These are phyloP conservation scores for Leucoptera coffeella DNA, from an alignment of 2,888 invertebrate species.

Conservation along the genomic window DNA sequence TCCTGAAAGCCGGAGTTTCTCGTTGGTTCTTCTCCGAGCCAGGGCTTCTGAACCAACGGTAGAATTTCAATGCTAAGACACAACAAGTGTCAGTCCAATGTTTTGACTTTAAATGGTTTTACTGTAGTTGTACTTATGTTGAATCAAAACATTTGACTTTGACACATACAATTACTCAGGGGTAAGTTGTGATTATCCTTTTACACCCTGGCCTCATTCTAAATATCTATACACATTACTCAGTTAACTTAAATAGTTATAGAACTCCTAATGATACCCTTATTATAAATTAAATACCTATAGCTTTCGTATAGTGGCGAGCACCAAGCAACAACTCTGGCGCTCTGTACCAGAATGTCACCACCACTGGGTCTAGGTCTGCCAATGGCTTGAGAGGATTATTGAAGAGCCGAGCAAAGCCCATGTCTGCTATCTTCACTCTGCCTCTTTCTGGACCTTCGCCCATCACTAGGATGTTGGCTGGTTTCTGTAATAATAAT, in stretches of 20 bases:
- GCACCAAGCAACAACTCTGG: conserved; percentile 92
- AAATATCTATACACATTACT: too few relatives aligned
- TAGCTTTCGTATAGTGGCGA: conserved; percentile 96
- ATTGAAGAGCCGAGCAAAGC: conserved; percentile 96
- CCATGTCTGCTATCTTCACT: conserved; percentile 99
- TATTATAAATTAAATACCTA: conserved; percentile 52
- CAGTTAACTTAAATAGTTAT: conserved; percentile 1
- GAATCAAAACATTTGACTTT: too few relatives aligned
- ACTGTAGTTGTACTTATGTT: too few relatives aligned
- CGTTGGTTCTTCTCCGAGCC: too few relatives aligned
- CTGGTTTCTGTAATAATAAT: conserved; percentile 89
- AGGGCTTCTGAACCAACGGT: too few relatives aligned
- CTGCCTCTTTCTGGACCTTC: conserved; percentile 95
- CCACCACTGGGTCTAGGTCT: conserved; percentile 98
- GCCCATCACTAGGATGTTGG: conserved; percentile 99
- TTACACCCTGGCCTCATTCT: too few relatives aligned
- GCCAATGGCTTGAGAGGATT: conserved; percentile 96
- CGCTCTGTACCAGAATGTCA: conserved; percentile 99
- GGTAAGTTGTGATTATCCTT: too few relatives aligned
- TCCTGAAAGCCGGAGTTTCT: too few relatives aligned
- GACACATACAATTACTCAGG: too few relatives aligned
- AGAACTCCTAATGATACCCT: conserved; percentile 5
- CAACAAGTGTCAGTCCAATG: too few relatives aligned
- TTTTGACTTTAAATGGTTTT: too few relatives aligned
- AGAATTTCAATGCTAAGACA: too few relatives aligned